A percentile compares a stretch with the other conserved stretches of the same genome.
Conservation (phyloP, 2,113 vertebrate genomes). For the Myotis brandtii region DNA sequence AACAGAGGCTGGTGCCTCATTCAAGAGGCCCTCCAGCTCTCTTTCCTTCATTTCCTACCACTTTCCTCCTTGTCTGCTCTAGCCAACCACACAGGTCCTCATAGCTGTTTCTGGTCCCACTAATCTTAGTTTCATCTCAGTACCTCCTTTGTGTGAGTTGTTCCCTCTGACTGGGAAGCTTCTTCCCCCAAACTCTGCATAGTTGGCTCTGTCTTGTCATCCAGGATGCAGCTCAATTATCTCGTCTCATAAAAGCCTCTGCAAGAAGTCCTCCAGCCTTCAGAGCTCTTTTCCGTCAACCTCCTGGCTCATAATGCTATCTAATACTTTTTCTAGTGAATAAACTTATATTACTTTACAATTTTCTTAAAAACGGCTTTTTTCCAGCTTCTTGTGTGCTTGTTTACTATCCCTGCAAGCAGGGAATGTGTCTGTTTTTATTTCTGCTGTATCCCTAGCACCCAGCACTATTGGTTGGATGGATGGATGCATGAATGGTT, state of each 20-base stretch:
- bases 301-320: no score
- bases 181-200: neutral
- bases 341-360: neutral
- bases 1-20: neutral
- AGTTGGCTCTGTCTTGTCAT: neutral
- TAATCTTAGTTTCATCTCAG: rapidly evolving
- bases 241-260: neutral
- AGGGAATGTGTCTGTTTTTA: neutral
- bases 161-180: neutral
- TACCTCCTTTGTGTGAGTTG: neutral
- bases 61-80: neutral
- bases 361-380: neutral
- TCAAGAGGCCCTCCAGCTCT: rapidly evolving
- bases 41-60: neutral
- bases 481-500: neutral
- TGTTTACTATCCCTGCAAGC: neutral
- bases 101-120: neutral
- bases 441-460: neutral
- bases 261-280: neutral
- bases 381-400: neutral
- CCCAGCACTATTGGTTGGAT: neutral
- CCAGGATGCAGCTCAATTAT: neutral
- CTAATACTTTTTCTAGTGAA: neutral
- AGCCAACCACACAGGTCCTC: rapidly evolving
- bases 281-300: neutral